Percentiles rank a stretch among this genome's conserved stretches.
phyloP scores from a whole-genome alignment of 2,797 vertebrate species.

The Sitta carolinensis region DNA sequence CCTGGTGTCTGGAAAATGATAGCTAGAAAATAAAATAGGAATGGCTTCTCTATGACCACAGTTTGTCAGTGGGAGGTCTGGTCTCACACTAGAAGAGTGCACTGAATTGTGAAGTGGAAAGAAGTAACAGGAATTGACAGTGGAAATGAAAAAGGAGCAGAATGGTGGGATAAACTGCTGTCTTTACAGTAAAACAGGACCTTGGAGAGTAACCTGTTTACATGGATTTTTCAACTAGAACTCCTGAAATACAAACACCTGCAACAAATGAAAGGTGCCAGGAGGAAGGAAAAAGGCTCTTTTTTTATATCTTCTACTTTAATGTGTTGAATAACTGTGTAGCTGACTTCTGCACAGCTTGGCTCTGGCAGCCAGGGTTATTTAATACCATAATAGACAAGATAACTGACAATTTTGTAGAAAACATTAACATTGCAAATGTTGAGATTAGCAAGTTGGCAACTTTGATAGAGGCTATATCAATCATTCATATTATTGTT shows the following conservation, averaged over 20 bases:
- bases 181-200: neutral
- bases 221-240: neutral
- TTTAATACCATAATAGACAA: constrained; percentile 17
- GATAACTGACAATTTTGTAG: constrained; percentile 18
- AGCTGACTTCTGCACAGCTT: constrained; percentile 12
- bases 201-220: constrained; percentile 2
- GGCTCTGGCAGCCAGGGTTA: neutral
- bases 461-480: neutral
- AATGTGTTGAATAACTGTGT: neutral
- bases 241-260: neutral
- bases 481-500: constrained; percentile 19
- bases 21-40: neutral
- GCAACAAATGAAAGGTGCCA: neutral
- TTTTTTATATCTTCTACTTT: neutral
- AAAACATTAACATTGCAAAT: constrained; percentile 36
- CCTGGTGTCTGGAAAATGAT: neutral
- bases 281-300: neutral
- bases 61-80: neutral
- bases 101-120: neutral
- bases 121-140: neutral
- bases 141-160: neutral
- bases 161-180: neutral
- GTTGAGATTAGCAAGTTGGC: constrained; percentile 13
- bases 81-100: neutral
- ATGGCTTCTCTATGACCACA: neutral